Conservation (phyloP, 53 echinoderm and acorn worm genomes). For the Holothuria scabra region DNA sequence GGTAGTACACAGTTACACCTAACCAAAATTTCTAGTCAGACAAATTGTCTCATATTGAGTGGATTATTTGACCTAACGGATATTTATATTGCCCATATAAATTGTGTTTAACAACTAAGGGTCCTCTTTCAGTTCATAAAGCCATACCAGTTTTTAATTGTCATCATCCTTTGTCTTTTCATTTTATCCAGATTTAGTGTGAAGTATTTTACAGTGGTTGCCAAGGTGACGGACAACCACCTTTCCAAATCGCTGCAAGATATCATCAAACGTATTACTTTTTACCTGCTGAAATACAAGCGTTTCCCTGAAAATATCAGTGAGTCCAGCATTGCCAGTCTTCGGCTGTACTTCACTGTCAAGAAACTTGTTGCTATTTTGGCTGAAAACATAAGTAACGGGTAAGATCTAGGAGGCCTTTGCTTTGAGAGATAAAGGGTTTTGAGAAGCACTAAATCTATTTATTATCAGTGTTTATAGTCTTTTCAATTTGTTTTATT, state of each 20-base stretch:
- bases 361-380: constrained; percentile 66
- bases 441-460: too few species aligned
- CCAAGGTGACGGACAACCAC: constrained; percentile 71
- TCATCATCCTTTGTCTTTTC: too few species aligned
- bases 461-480: neutral
- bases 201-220: constrained; percentile 71
- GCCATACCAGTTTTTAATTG: too few species aligned
- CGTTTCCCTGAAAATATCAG: constrained; percentile 86
- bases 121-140: neutral
- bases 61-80: too few species aligned
- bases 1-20: too few species aligned
- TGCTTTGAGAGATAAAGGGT: too few species aligned
- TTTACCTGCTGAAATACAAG: constrained; percentile 84
- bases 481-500: neutral
- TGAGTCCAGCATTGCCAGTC: constrained; percentile 85
- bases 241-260: constrained; percentile 70
- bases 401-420: constrained; percentile 39
- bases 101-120: neutral
- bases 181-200: constrained; percentile 71
- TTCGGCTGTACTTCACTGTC: constrained; percentile 86
- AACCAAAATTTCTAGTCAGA: too few species aligned
- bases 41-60: too few species aligned
- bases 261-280: constrained; percentile 68
- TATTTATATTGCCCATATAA: too few species aligned
- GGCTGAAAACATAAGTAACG: constrained; percentile 56